Evolutionary conservation across 2,113 vertebrate species (phyloP).

Genomic region (Microtus richardsoni): DNA sequence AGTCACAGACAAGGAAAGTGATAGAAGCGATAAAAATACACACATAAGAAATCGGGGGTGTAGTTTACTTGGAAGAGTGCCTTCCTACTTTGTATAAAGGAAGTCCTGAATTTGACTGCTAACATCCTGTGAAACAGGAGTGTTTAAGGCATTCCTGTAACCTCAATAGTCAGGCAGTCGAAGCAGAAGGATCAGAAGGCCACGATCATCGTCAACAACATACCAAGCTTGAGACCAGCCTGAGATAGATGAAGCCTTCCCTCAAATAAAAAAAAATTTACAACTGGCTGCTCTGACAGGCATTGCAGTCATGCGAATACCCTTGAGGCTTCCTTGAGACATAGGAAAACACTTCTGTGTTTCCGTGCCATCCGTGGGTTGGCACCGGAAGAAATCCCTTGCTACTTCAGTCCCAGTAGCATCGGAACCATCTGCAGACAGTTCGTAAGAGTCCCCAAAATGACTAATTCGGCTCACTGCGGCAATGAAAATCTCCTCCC

Average conservation of each 20-base stretch:
- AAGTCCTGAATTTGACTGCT: neutral
- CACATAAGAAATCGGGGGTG: neutral
- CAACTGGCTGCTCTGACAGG: neutral
- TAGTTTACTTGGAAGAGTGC: neutral
- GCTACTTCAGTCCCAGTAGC: slow-evolving; percentile 40
- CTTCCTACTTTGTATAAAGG: too few species aligned
- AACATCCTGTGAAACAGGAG: neutral
- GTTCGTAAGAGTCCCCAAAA: slow-evolving; percentile 1
- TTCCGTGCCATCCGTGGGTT: neutral
- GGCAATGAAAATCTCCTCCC: slow-evolving; percentile 18
- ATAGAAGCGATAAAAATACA: slow-evolving; percentile 17
- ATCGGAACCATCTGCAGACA: neutral
- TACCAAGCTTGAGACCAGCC: neutral
- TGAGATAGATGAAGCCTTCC: neutral
- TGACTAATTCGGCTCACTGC: slow-evolving; percentile 45
- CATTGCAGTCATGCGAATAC: neutral
- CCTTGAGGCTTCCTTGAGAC: neutral
- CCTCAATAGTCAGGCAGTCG: neutral
- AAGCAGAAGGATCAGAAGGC: neutral
- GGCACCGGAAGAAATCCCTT: slow-evolving; percentile 52
- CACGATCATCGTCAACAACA: neutral
- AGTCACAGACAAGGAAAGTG: slow-evolving; percentile 44
- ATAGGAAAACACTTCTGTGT: neutral
- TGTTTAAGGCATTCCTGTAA: neutral
- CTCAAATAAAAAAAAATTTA: neutral